Evolutionary conservation across 2,888 invertebrate genomes (phyloP).

Genomic region (Dicyrtomina minuta): DNA sequence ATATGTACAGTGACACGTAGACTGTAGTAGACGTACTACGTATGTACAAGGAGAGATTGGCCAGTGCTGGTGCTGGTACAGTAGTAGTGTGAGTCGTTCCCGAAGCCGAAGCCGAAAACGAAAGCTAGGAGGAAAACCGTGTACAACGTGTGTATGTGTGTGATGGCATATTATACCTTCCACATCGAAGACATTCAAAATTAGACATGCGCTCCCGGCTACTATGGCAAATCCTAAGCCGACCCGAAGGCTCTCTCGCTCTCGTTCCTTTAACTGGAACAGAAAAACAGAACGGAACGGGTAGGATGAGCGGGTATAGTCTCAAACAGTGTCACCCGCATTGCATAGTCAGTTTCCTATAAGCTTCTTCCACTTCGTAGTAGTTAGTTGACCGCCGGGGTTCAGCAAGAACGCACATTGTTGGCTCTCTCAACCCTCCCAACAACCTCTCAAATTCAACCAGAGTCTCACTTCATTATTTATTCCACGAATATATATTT

Average conservation of each 20-base stretch:
- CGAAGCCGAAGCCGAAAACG: background rate
- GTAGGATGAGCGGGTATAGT: background rate
- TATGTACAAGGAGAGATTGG: background rate
- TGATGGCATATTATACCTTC: no score
- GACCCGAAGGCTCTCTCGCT: background rate
- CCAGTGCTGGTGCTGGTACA: no score
- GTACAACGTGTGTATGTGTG: background rate
- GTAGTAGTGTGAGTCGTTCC: background rate
- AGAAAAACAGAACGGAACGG: background rate
- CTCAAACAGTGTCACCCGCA: slow-evolving; percentile 23
- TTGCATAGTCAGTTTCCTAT: background rate
- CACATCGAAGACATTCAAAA: slow-evolving; percentile 5
- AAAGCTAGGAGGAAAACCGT: background rate
- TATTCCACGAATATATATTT: background rate
- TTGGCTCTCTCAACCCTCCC: background rate
- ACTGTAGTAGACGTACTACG: background rate
- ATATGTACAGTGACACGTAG: background rate
- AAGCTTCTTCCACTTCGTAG: background rate
- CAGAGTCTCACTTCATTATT: no score
- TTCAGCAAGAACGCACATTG: slow-evolving; percentile 10
- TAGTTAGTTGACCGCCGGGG: slow-evolving; percentile 6
- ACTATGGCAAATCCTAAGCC: background rate
- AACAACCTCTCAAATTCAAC: slow-evolving; percentile 2
- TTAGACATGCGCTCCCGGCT: slow-evolving; percentile 11
- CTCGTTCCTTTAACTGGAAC: background rate